These are phyloP conservation scores for Sinotaia quadrata DNA, from an alignment of 2,888 invertebrate species.

Conservation along the genomic window DNA sequence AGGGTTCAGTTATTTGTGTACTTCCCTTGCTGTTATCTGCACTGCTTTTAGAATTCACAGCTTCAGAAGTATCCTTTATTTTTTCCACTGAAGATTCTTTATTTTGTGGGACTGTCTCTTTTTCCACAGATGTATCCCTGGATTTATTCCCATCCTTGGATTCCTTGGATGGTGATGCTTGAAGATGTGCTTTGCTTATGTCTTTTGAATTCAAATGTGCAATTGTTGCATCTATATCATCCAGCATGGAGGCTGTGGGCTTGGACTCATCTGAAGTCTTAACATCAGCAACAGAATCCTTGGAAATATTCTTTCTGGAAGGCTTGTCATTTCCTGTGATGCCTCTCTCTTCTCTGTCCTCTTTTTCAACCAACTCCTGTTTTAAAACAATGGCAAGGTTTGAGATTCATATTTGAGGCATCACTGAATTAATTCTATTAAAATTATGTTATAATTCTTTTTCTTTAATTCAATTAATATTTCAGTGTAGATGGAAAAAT, in stretches of 20 bases:
- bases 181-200: too few species aligned
- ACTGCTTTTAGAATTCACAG: too few species aligned
- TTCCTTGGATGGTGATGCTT: not conserved
- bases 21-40: too few species aligned
- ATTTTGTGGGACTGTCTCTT: not conserved
- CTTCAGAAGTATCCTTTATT: too few species aligned
- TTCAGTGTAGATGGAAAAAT: too few species aligned
- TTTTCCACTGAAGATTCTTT: not conserved
- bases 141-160: not conserved
- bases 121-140: not conserved
- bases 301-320: not conserved
- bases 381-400: too few species aligned
- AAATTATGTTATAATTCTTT: too few species aligned
- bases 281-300: not conserved
- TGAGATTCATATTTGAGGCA: too few species aligned
- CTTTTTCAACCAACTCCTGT: constrained; percentile 18
- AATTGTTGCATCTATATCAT: constrained; percentile 34
- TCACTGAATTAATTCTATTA: too few species aligned
- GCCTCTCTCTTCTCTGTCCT: not conserved
- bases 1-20: too few species aligned
- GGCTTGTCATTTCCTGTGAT: not conserved
- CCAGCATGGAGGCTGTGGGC: constrained; percentile 41
- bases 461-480: too few species aligned
- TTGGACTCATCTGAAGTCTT: not conserved
- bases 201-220: constrained; percentile 26